Base-by-base conservation (phyloP, 2,888 invertebrate species). In the Drosophila picticornis region DNA sequence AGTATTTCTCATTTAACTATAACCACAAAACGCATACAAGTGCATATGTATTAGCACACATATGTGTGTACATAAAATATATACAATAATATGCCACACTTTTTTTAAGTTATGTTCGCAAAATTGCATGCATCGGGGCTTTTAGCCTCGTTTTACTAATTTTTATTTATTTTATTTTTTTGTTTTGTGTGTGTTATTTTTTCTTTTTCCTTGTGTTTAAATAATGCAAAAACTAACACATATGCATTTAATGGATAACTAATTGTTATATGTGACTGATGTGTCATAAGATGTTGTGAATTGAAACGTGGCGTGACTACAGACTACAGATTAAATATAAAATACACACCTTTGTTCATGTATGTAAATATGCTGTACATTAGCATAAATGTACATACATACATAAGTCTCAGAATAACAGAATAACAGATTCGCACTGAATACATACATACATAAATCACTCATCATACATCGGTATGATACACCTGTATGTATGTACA, bases 91-190 rank as follows among this genome's bases (percentile, higher is more conserved):
- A n/a, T 55, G 19, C n/a, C 59, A 66, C 70, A 69, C 9, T 46
- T 74, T 63, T 19, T 2, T 29, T 29, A 2, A 58, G 25, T 43
- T 29, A 27, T 34, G 51, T 27, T 61, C 19, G 43, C 13, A 46
- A 7, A 5, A 52, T 52, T 58, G 50, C 72, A 72, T 72, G 72
- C 43, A 43, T 55, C 16, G 27, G 32, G 40, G 59, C 65, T 56
- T 65, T 51, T 66, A 66, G 73, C 67, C 52, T 52, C 73, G 67
- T 66, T 73, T 60, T 65, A 59, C 51, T 29, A 66, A 53, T 19
- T 38, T 46, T 46, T 46, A 46, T 34, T 29, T 27, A 5, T 27
- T 27, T 36, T n/a, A n/a, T n/a, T 16, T 46, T 29, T 68, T 27
- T 40, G 43, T 36, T 32, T 57, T 57, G 51, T 74, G 40, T 43